Evolutionary conservation across 2,113 vertebrate species (phyloP).

Genomic region (Limnothrissa miodon): DNA sequence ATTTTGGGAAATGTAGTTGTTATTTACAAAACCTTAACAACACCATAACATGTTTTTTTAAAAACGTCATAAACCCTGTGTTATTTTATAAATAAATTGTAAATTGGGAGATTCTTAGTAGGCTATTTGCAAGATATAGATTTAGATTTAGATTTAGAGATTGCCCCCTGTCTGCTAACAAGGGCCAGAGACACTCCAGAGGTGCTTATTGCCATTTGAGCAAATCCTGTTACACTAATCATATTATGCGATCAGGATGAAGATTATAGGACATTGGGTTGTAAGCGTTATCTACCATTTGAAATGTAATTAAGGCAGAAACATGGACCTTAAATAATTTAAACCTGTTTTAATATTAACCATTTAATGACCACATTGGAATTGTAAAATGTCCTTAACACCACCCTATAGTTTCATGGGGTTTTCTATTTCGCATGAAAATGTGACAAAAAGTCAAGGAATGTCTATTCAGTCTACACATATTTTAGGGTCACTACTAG

Average conservation of each 20-base stretch:
- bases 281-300: neutral
- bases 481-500: no score
- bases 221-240: neutral
- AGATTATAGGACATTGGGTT: neutral
- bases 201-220: neutral
- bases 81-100: no score
- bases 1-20: conserved; percentile 55
- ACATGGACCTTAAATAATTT: neutral
- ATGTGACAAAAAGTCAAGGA: no score
- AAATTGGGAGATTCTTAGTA: neutral
- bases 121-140: neutral
- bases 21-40: neutral
- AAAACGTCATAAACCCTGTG: no score
- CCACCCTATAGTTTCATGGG: no score
- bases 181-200: neutral
- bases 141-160: neutral
- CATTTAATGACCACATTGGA: no score
- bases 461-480: no score
- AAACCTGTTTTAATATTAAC: no score
- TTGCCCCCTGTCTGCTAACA: neutral
- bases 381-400: no score
- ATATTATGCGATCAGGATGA: neutral
- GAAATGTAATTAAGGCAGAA: neutral
- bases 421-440: no score
- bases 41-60: no score